Evolutionary conservation across 2,797 vertebrate genomes (phyloP).

Genomic region (Acrocephalus scirpaceus): DNA sequence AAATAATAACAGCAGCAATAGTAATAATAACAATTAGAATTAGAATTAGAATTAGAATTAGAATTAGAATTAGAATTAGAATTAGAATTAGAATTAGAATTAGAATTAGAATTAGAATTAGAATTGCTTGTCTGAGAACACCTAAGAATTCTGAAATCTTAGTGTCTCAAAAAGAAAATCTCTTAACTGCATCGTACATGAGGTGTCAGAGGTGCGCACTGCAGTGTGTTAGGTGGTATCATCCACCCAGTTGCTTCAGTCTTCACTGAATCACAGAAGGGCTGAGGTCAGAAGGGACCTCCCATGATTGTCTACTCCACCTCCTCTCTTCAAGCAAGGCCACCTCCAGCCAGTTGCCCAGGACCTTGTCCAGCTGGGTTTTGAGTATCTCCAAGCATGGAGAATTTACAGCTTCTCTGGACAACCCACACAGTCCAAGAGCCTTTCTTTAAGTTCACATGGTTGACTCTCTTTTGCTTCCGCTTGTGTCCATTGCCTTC

Average conservation of each 20-base stretch:
- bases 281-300: neutral
- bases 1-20: neutral
- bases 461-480: neutral
- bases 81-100: no score
- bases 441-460: neutral
- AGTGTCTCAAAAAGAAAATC: neutral
- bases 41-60: no score
- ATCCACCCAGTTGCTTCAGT: neutral
- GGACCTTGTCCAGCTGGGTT: neutral
- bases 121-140: neutral
- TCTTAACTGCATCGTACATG: neutral
- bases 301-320: fast-evolving
- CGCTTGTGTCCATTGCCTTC: neutral
- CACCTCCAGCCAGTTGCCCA: neutral
- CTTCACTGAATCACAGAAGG: neutral
- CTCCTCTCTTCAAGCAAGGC: neutral
- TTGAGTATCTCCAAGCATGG: neutral
- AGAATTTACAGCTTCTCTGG: neutral
- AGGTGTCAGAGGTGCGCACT: neutral
- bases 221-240: neutral
- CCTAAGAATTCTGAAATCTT: neutral
- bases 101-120: neutral
- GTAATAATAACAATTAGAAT: no score
- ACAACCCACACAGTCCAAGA: neutral
- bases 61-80: no score